A percentile compares a stretch with the other conserved stretches of the same genome.
Conservation (phyloP, 1,140 invertebrate genomes). For the Nautilus pompilius region DNA sequence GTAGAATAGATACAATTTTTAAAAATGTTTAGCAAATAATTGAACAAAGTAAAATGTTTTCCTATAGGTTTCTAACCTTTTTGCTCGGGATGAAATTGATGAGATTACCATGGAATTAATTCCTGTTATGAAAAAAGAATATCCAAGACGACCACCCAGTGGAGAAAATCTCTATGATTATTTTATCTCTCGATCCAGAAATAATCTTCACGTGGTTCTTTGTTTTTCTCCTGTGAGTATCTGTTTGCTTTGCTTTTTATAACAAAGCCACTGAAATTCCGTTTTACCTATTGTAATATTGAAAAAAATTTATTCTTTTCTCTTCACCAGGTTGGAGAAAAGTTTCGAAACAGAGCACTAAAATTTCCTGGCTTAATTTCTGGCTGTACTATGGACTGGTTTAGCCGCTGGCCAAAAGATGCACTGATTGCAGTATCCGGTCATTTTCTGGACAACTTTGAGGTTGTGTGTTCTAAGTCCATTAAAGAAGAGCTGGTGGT, state of each 20-base stretch:
- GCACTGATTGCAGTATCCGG: slow-evolving; percentile 86
- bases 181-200: slow-evolving; percentile 84
- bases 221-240: slow-evolving; percentile 88
- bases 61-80: slow-evolving; percentile 76
- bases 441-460: slow-evolving; percentile 85
- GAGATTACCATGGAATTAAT: slow-evolving; percentile 93
- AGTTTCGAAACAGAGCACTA: slow-evolving; percentile 71
- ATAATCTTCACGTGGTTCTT: slow-evolving; percentile 91
- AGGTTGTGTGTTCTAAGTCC: slow-evolving; percentile 77
- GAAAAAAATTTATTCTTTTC: background rate
- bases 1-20: too few relatives aligned
- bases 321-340: slow-evolving; percentile 50
- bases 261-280: background rate
- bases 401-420: slow-evolving; percentile 93
- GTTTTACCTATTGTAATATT: background rate
- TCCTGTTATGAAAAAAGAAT: slow-evolving; percentile 89
- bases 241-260: too few relatives aligned
- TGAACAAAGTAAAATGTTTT: too few relatives aligned
- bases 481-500: slow-evolving; percentile 81
- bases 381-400: slow-evolving; percentile 97
- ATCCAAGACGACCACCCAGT: slow-evolving; percentile 81
- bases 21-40: too few relatives aligned
- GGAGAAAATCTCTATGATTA: slow-evolving; percentile 92
- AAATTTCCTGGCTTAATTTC: slow-evolving; percentile 94
- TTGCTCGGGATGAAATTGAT: slow-evolving; percentile 91